Evolutionary conservation across 2,888 invertebrate species (phyloP), one percentile per base, ranked within the genome.

Genomic region (Epicampocera succincta): DNA sequence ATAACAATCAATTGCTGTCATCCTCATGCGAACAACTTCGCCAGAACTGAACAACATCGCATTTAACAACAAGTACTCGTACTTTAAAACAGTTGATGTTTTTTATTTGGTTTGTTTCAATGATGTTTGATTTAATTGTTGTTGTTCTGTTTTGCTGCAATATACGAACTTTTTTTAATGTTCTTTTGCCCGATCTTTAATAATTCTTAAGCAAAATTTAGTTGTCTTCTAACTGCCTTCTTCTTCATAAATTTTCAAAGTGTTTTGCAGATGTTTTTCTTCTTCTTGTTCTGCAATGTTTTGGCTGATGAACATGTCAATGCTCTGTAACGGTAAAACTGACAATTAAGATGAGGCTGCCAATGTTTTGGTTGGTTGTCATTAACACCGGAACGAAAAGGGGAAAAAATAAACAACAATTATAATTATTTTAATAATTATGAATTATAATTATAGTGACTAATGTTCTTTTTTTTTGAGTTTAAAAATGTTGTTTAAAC

Each of bases 251-350:
- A 42, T 50, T 60, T 66, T 29, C 29, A 6, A 44, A 44, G n/a
- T 56, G 9, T 6, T 60, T 60, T 65, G 40, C 44, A 38, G 19
- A n/a, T 66, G 60, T 46, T 63, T 50, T 17, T 54, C 17, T 48
- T 56, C 8, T 33, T 25, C 25, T 25, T 25, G 25, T 25, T 25
- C 8, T 33, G 3, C 33, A n/a, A 38, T 48, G 74, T 54, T 69
- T 65, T 63, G 72, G 52, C 50, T 83, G 73, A 78, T 78, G 78
- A 78, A 82, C 73, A 82, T 82, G 84, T 80, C 84, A 80, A 75
- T 83, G 84, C 80, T 83, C 77, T 68, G 63, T 84, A 84, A 77
- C 83, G 84, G 84, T 83, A 78, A 76, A 81, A 56, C 17, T 73
- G 56, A 25, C 48, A 58, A 68, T 68, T n/a, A 42, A 50, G 48